A percentile compares a stretch with the other conserved stretches of the same genome.
Evolutionary conservation across 2,113 vertebrate species (phyloP).

Genomic region (Megaceryle maxima): DNA sequence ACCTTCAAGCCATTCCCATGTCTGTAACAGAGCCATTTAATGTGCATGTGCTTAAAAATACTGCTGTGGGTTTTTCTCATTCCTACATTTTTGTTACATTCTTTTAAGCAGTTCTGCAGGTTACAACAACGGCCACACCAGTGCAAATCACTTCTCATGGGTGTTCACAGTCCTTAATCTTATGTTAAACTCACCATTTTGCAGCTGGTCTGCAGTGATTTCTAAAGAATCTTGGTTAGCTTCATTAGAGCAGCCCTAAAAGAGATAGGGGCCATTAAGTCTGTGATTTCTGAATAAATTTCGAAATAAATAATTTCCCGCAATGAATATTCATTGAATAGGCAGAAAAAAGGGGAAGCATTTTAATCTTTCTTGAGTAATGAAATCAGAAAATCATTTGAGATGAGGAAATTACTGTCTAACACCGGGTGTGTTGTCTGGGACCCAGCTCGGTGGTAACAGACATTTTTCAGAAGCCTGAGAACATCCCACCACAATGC

Average conservation of each 20-base stretch:
- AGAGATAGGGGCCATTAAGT: background rate
- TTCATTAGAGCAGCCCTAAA: background rate
- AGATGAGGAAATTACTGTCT: conserved; percentile 47
- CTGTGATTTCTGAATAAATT: conserved; percentile 46
- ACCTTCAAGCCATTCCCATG: background rate
- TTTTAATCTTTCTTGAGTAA: conserved; percentile 24
- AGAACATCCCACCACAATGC: background rate
- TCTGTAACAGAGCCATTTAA: background rate
- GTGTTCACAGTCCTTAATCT: background rate
- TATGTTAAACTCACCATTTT: background rate
- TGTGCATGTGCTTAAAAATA: background rate
- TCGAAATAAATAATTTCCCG: conserved; percentile 12
- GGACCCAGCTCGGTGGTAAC: background rate
- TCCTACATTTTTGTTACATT: background rate
- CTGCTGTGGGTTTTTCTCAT: fast-evolving
- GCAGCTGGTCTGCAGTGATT: background rate
- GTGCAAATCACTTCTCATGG: background rate
- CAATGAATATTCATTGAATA: background rate
- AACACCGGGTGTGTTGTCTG: background rate
- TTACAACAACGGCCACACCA: background rate
- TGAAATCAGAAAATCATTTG: conserved; percentile 51
- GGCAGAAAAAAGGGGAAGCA: background rate
- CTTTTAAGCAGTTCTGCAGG: background rate
- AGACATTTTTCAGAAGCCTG: background rate
- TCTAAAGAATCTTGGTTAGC: background rate